Evolutionary conservation across 2,888 invertebrate species (phyloP).

Genomic region (Sylvicola fuscatus): DNA sequence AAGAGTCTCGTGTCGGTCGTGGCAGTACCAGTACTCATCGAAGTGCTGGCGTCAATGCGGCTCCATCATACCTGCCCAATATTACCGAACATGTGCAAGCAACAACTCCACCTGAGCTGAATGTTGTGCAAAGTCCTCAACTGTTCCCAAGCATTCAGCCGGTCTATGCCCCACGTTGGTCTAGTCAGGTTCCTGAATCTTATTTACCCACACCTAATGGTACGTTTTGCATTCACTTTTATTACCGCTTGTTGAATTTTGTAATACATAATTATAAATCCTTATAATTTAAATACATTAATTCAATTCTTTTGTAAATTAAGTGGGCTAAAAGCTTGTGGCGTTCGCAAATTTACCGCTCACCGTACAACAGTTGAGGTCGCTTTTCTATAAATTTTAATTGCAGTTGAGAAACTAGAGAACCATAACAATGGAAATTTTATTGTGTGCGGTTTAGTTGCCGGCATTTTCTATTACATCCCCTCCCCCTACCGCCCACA

Average conservation of each 20-base stretch:
- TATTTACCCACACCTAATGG: conserved; percentile 33
- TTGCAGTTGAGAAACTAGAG: no score
- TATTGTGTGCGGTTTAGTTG: no score
- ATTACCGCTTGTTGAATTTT: conserved; percentile 3
- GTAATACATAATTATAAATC: neutral
- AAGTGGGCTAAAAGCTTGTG: no score
- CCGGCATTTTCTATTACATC: no score
- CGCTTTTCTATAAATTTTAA: no score
- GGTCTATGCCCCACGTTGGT: conserved; percentile 44
- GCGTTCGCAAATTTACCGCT: no score
- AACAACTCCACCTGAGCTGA: conserved; percentile 38
- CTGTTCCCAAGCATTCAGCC: conserved; percentile 46
- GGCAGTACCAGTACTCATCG: conserved; percentile 25
- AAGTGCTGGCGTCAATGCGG: conserved; percentile 24
- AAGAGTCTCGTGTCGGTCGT: conserved; percentile 30
- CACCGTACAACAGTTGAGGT: no score
- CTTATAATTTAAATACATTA: neutral
- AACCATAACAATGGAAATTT: no score
- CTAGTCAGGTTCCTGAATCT: conserved; percentile 42
- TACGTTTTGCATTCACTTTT: conserved; percentile 9
- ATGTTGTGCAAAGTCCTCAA: conserved; percentile 43
- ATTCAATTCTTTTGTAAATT: no score
- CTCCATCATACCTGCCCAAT: conserved; percentile 37
- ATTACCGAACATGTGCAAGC: conserved; percentile 34
- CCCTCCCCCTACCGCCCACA: no score